phyloP scores from a whole-genome alignment of 2,888 invertebrate genomes.

The Phalera bucephala region DNA sequence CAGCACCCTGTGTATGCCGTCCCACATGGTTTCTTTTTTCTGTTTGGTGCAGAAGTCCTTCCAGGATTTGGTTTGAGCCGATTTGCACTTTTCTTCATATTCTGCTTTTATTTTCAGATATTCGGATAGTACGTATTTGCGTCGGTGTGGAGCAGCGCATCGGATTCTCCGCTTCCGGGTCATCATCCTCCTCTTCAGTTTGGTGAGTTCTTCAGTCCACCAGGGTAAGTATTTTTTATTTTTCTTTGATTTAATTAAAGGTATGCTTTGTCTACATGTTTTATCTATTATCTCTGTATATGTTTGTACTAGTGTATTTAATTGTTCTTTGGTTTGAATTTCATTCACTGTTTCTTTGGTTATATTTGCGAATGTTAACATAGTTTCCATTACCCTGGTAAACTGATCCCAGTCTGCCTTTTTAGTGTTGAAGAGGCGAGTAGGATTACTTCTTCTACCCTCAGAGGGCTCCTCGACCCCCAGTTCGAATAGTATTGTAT shows the following conservation, averaged over 20 bases:
- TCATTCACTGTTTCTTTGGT: neutral
- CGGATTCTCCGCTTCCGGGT: neutral
- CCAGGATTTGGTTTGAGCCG: neutral
- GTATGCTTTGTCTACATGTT: neutral
- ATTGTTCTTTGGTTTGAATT: neutral
- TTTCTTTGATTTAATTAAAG: neutral
- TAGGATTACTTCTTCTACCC: neutral
- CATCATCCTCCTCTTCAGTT: neutral
- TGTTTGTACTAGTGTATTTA: neutral
- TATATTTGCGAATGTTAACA: neutral
- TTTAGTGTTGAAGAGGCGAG: neutral
- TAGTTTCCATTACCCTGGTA: neutral
- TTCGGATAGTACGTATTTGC: neutral
- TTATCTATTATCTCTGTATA: neutral
- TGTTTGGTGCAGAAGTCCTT: neutral
- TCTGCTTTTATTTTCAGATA: no score
- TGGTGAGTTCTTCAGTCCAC: neutral
- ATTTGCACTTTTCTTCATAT: no score
- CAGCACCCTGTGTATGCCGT: neutral
- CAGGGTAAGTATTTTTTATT: neutral
- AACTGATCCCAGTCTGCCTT: conserved; percentile 1
- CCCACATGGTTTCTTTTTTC: neutral
- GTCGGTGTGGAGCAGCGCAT: neutral
- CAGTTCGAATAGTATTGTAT: neutral
- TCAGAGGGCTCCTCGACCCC: neutral